These are phyloP conservation scores for Drosophila watanabei DNA, from an alignment of 1,140 invertebrate species.

Conservation along the genomic window DNA sequence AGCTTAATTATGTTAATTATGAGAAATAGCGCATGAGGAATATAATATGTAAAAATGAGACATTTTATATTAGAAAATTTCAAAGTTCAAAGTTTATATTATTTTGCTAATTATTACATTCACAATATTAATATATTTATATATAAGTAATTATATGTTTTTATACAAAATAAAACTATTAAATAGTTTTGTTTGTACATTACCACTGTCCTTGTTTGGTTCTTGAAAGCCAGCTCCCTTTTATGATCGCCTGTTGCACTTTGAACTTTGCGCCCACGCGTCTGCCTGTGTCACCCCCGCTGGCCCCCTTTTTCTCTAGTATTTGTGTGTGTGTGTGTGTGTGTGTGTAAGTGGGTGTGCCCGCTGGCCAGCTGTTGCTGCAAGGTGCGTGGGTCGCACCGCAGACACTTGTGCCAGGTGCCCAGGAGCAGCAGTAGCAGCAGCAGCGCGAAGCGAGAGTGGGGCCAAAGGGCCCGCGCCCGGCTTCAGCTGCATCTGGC, in stretches of 20 bases:
- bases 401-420: conserved; percentile 77
- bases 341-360: conserved; percentile 6
- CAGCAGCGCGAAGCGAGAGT: background rate
- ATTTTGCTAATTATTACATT: too few relatives aligned
- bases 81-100: background rate
- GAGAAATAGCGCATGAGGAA: background rate
- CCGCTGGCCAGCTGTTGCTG: conserved; percentile 48
- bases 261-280: conserved; percentile 66
- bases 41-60: too few relatives aligned
- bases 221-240: conserved; percentile 8
- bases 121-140: background rate
- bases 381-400: conserved; percentile 61
- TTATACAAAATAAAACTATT: background rate
- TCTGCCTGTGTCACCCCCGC: conserved; percentile 21
- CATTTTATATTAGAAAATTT: background rate
- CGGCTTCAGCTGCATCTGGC: conserved; percentile 11
- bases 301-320: conserved; percentile 12
- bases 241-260: conserved; percentile 73
- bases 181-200: background rate
- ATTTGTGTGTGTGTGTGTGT: background rate
- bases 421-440: conserved; percentile 38
- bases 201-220: conserved; percentile 19
- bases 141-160: too few relatives aligned
- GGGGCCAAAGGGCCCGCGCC: background rate
- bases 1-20: conserved; percentile 2